phyloP scores from a whole-genome alignment of 2,797 vertebrate genomes.

The Acropternis orthonyx region DNA sequence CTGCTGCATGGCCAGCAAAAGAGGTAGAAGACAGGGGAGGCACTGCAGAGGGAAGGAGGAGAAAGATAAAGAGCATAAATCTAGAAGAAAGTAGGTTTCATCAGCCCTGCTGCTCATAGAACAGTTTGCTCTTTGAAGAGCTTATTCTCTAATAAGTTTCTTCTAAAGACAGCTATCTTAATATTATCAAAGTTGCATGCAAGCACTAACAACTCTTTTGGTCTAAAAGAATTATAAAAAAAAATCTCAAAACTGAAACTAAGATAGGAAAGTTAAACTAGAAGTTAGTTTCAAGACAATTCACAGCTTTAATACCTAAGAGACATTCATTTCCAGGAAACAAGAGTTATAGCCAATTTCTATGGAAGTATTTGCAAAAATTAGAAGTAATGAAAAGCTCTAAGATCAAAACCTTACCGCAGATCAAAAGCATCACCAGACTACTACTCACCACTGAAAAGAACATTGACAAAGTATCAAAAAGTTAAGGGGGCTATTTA shows the following conservation, averaged over 20 bases:
- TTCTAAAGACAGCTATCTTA: background rate
- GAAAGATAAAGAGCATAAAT: conserved; percentile 24
- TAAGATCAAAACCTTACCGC: background rate
- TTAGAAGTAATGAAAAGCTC: background rate
- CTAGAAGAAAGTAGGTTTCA: background rate
- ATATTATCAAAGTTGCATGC: background rate
- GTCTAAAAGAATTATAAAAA: background rate
- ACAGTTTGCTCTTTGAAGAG: background rate
- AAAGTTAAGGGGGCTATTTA: background rate
- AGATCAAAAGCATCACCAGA: background rate
- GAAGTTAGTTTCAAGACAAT: background rate
- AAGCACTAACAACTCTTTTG: background rate
- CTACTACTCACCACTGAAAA: background rate
- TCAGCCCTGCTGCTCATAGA: background rate
- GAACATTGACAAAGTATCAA: background rate
- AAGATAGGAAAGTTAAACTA: background rate
- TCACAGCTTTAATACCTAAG: background rate
- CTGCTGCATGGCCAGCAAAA: conserved; percentile 37
- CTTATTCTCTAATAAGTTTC: background rate
- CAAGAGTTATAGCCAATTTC: background rate
- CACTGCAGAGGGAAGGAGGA: conserved; percentile 60
- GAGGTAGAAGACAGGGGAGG: conserved; percentile 34
- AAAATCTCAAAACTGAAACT: background rate
- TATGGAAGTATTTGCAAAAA: background rate
- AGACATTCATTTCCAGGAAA: background rate